A percentile compares a stretch with the other conserved stretches of the same genome.
Conservation (phyloP, 2,888 invertebrate species). For the Caenorhabditis angaria region DNA sequence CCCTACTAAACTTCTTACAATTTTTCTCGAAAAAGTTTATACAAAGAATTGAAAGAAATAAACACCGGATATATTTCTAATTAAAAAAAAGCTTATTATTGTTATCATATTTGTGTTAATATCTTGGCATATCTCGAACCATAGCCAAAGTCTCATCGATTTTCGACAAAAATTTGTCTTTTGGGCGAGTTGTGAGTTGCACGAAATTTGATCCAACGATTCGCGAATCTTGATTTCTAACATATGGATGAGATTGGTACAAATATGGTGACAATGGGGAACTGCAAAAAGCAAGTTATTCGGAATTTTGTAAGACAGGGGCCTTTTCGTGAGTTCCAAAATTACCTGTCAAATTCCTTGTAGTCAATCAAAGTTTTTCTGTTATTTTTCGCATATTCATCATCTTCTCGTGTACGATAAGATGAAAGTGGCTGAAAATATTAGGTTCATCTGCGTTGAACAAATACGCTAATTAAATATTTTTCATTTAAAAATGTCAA, state of each 20-base stretch:
- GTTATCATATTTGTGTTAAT: constrained; percentile 20
- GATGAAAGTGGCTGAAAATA: constrained; percentile 45
- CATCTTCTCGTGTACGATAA: constrained; percentile 54
- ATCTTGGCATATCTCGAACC: constrained; percentile 68
- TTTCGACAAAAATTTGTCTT: constrained; percentile 67
- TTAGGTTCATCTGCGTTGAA: too few relatives aligned
- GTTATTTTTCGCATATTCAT: constrained; percentile 64
- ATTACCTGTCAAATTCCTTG: constrained; percentile 65
- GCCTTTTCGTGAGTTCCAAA: not conserved
- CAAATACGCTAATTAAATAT: too few relatives aligned
- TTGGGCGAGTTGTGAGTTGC: constrained; percentile 60
- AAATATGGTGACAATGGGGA: constrained; percentile 69
- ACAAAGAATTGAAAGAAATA: not conserved
- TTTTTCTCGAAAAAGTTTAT: too few relatives aligned
- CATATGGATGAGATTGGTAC: constrained; percentile 65
- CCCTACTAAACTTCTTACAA: too few relatives aligned
- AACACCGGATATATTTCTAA: not conserved
- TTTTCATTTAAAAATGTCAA: not conserved
- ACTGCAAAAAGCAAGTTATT: constrained; percentile 41
- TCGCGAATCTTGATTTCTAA: constrained; percentile 65
- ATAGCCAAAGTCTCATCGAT: constrained; percentile 70
- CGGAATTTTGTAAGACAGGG: constrained; percentile 3
- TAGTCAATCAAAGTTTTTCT: constrained; percentile 68
- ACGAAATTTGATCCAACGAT: constrained; percentile 72
- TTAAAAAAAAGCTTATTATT: not conserved